A percentile compares a stretch with the other conserved stretches of the same genome.
Conservation (phyloP, 2,113 vertebrate genomes). For the Sinocyclocheilus grahami region DNA sequence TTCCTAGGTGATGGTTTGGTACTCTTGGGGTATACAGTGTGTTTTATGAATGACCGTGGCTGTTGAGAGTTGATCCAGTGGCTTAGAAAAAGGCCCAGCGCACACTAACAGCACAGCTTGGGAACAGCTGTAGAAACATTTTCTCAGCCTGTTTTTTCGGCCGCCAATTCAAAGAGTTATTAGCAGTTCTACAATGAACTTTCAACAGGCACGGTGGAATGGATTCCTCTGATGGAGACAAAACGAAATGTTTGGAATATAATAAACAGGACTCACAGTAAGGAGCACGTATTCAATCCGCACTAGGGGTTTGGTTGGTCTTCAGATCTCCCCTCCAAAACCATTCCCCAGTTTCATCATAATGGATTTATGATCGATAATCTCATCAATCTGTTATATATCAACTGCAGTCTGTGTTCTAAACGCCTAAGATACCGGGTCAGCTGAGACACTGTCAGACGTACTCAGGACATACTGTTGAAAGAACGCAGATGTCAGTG, state of each 20-base stretch:
- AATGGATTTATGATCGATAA: constrained; percentile 49
- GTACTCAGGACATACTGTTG: neutral
- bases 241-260: constrained; percentile 43
- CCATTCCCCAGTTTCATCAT: constrained; percentile 6
- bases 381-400: constrained; percentile 51
- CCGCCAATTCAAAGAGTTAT: constrained; percentile 45
- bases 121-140: constrained; percentile 70
- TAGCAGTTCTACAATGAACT: constrained; percentile 21
- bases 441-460: constrained; percentile 19
- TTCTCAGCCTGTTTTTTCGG: constrained; percentile 47
- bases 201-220: constrained; percentile 10
- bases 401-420: constrained; percentile 41
- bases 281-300: constrained; percentile 1
- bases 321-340: constrained; percentile 29
- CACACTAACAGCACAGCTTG: constrained; percentile 47
- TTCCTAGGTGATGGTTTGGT: constrained; percentile 29
- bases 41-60: constrained; percentile 48
- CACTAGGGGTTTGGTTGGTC: constrained; percentile 6
- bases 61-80: constrained; percentile 40
- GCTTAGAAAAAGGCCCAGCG: constrained; percentile 47
- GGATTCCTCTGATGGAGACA: neutral
- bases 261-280: constrained; percentile 26
- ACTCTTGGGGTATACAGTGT: constrained; percentile 41
- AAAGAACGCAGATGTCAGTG: constrained; percentile 14
- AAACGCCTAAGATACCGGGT: neutral